A percentile compares a stretch with the other conserved stretches of the same genome.
phyloP scores from a whole-genome alignment of 2,113 vertebrate genomes.

The Lepisosteus oculatus region DNA sequence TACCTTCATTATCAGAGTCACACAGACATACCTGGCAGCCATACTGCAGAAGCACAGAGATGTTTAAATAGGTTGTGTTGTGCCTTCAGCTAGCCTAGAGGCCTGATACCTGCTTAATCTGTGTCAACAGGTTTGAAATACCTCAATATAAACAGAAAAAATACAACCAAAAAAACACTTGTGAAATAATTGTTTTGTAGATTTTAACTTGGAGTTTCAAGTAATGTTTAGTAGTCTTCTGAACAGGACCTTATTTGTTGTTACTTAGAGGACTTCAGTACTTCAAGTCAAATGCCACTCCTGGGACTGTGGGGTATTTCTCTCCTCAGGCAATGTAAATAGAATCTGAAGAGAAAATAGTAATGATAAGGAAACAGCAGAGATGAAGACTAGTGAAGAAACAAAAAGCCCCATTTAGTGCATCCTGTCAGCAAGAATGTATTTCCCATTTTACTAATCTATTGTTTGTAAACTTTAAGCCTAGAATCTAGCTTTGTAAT shows the following conservation, averaged over 20 bases:
- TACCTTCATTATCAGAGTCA: constrained; percentile 68
- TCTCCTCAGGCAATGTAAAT: background rate
- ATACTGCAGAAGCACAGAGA: constrained; percentile 61
- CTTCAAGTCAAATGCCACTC: constrained; percentile 7
- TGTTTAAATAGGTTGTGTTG: constrained; percentile 60
- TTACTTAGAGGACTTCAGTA: constrained; percentile 16
- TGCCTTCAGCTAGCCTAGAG: constrained; percentile 59
- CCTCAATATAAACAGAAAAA: constrained; percentile 50
- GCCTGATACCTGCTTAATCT: constrained; percentile 71
- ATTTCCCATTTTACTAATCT: too few relatives aligned
- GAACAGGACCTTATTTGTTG: constrained; percentile 22
- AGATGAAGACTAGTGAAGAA: background rate
- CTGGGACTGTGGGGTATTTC: constrained; percentile 9
- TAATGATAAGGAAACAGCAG: background rate
- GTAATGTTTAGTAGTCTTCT: constrained; percentile 32
- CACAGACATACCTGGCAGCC: constrained; percentile 71
- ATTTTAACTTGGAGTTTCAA: constrained; percentile 55
- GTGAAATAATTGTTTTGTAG: constrained; percentile 53
- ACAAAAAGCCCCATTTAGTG: too few relatives aligned
- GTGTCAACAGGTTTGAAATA: constrained; percentile 74
- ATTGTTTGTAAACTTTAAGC: too few relatives aligned
- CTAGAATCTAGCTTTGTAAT: too few relatives aligned
- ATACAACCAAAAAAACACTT: constrained; percentile 57
- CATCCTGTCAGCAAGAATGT: too few relatives aligned
- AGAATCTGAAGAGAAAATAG: background rate